Base-by-base conservation (phyloP, 2,113 vertebrate species). In the Mixornis gularis region DNA sequence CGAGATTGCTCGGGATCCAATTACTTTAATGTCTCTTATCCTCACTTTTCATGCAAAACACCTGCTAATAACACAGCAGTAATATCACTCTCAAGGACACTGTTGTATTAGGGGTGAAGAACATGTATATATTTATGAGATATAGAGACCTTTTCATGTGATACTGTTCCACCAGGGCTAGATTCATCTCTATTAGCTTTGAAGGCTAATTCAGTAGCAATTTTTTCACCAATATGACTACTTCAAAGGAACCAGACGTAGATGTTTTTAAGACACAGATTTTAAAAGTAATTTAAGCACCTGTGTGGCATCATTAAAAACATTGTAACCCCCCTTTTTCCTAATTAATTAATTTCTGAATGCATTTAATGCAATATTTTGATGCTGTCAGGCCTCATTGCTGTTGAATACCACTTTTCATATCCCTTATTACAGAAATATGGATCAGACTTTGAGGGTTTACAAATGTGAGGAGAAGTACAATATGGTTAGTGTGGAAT, bases 41-140 rank as follows among this genome's bases (percentile, higher is more conserved):
- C 56, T 94, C 89, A 83, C 76, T 92, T 91, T 89, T 91, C 52
- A 66, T 94, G 92, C 55, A 90, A 86, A 93, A 91, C 63, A 90
- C 18, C 56, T 88, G 63, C 70, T 95, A 91, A 94, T 73, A 92
- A 79, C 41, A 63, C 26, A 82, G 84, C 76, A 79, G 58, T 29
- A 83, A 52, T 65, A 86, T 79, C 59, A 74, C n/a, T 91, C 62
- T 95, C 76, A 93, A 82, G 79, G 76, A 79, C 2, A 9, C 25
- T 9, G 5, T 44, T 85, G 34, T 48, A 87, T 15, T 71, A 29
- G 77, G 32, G 20, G 48, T 90, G 82, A 90, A 69, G 83, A 87
- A 79, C 51, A 79, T 68, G 53, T 69, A 63, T 81, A 32, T 92
- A 79, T 92, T 89, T 88, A 93, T 95, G 79, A 95, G 76, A 12